Evolutionary conservation across 2,888 invertebrate species (phyloP).

Genomic region (Cenopis cana): DNA sequence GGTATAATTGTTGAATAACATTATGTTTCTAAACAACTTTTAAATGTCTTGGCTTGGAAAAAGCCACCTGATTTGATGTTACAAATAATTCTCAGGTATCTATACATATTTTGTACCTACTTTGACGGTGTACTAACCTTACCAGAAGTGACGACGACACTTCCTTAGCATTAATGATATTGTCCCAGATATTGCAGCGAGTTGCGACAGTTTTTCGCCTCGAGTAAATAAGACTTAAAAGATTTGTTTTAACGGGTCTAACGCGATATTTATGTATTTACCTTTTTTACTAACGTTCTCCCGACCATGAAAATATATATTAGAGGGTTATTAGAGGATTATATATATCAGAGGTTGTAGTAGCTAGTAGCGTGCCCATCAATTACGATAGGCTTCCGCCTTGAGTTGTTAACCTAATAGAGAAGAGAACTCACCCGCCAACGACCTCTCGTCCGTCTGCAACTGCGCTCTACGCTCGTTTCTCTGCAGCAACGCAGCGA

Average conservation of each 20-base stretch:
- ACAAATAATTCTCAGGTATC: background rate
- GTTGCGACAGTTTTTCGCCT: constrained; percentile 52
- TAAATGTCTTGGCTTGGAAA: background rate
- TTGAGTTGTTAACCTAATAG: constrained; percentile 87
- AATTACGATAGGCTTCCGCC: constrained; percentile 88
- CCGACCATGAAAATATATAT: too few species aligned
- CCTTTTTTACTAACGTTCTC: too few species aligned
- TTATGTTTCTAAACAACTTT: background rate
- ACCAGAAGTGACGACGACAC: too few species aligned
- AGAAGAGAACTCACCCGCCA: constrained; percentile 85
- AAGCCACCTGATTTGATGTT: background rate
- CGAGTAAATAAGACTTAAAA: too few species aligned
- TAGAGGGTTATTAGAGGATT: too few species aligned
- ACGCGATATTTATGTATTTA: too few species aligned
- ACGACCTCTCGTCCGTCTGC: constrained; percentile 93
- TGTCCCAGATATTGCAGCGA: constrained; percentile 85
- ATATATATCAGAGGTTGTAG: too few species aligned
- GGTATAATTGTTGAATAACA: too few species aligned
- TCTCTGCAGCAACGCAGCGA: constrained; percentile 90
- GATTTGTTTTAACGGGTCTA: too few species aligned
- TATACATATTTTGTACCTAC: background rate
- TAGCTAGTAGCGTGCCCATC: too few species aligned
- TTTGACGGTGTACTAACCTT: too few species aligned
- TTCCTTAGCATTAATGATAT: too few species aligned
- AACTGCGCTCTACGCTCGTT: constrained; percentile 96